phyloP scores from a whole-genome alignment of 2,113 vertebrate species.

The Upupa epops region DNA sequence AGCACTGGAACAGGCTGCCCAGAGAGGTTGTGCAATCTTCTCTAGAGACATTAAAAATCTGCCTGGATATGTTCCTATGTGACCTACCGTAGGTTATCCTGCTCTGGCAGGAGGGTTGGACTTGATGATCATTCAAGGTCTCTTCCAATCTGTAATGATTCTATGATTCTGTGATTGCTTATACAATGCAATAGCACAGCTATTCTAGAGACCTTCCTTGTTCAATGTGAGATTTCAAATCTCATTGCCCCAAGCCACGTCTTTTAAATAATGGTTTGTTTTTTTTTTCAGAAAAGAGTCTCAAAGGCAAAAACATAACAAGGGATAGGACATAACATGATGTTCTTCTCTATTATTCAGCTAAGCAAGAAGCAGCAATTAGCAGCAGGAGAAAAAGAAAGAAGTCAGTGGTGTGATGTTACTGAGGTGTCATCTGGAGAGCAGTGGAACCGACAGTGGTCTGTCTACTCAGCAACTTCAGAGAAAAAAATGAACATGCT shows the following conservation, averaged over 20 bases:
- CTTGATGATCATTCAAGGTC: too few relatives aligned
- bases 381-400: background rate
- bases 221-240: background rate
- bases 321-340: background rate
- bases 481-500: background rate
- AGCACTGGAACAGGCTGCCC: too few relatives aligned
- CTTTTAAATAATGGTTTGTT: too few relatives aligned
- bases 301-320: accelerated
- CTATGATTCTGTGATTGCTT: too few relatives aligned
- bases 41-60: too few relatives aligned
- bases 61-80: too few relatives aligned
- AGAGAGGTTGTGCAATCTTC: too few relatives aligned
- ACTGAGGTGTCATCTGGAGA: background rate
- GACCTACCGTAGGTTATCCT: too few relatives aligned
- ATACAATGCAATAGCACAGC: background rate
- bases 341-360: background rate
- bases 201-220: accelerated
- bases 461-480: background rate
- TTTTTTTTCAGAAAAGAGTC: background rate
- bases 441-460: background rate
- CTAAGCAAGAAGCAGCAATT: background rate
- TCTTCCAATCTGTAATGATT: too few relatives aligned
- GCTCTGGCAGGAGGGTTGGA: too few relatives aligned
- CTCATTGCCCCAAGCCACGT: background rate
- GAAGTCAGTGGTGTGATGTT: background rate